A percentile compares a stretch with the other conserved stretches of the same genome.
phyloP scores from a whole-genome alignment of 2,113 vertebrate genomes.

The Gobius niger region DNA sequence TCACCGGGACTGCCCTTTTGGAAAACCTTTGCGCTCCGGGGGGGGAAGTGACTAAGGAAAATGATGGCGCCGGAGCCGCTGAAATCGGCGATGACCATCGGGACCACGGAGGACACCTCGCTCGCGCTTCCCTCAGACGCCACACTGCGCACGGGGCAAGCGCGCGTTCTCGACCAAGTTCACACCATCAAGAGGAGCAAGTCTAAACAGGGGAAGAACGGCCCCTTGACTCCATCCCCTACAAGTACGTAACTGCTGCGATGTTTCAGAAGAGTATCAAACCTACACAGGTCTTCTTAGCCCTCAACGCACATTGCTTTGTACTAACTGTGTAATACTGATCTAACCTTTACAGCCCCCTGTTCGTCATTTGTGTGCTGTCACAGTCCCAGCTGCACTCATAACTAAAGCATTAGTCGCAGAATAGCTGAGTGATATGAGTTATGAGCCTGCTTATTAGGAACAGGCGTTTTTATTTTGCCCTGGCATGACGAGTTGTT shows the following conservation, averaged over 20 bases:
- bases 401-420: background rate
- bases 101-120: slow-evolving; percentile 71
- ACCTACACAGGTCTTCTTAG: too few species aligned
- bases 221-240: slow-evolving; percentile 25
- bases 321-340: background rate
- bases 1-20: background rate
- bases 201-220: slow-evolving; percentile 44
- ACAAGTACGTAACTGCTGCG: slow-evolving; percentile 52
- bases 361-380: background rate
- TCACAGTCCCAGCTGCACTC: background rate
- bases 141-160: slow-evolving; percentile 57
- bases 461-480: background rate
- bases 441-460: background rate
- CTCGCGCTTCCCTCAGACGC: slow-evolving; percentile 73
- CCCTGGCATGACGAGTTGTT: background rate
- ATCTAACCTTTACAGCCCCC: too few species aligned
- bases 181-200: slow-evolving; percentile 70
- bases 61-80: slow-evolving; percentile 67
- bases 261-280: too few species aligned
- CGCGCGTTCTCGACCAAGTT: slow-evolving; percentile 74
- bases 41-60: slow-evolving; percentile 7
- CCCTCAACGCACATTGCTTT: too few species aligned
- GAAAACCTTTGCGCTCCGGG: background rate
- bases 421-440: background rate
- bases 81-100: slow-evolving; percentile 43